These are phyloP conservation scores for Chaetogeoica ovagalla DNA, from an alignment of 2,888 invertebrate species.

Conservation along the genomic window DNA sequence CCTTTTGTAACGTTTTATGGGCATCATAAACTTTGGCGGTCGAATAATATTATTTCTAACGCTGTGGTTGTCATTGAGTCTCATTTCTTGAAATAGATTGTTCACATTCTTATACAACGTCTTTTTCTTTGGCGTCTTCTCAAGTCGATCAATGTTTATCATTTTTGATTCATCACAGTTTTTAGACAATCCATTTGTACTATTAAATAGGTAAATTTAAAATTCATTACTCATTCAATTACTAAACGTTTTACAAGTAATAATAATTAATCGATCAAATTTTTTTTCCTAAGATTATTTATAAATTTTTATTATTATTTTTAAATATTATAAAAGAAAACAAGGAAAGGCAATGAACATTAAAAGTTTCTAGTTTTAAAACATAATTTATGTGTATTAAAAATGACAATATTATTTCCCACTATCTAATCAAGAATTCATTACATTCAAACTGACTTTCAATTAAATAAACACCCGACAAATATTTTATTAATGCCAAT, in stretches of 20 bases:
- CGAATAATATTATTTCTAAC: not conserved
- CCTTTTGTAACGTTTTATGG: slow-evolving; percentile 10
- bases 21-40: slow-evolving; percentile 13
- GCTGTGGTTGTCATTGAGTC: slow-evolving; percentile 15
- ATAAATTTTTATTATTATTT: no score
- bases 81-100: slow-evolving; percentile 32
- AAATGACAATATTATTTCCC: no score
- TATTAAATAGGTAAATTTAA: slow-evolving; percentile 20
- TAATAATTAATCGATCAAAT: no score
- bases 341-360: no score
- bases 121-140: slow-evolving; percentile 1
- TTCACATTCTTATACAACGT: slow-evolving; percentile 1
- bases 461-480: no score
- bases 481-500: no score
- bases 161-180: slow-evolving; percentile 34
- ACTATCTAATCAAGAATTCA: no score
- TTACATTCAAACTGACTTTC: no score
- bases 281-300: no score
- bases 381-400: no score
- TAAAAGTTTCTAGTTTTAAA: no score
- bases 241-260: not conserved
- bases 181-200: slow-evolving; percentile 35
- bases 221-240: not conserved
- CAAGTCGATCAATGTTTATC: slow-evolving; percentile 28
- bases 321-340: no score